Evolutionary conservation across 2,113 vertebrate species (phyloP).

Genomic region (Hassar affinis): DNA sequence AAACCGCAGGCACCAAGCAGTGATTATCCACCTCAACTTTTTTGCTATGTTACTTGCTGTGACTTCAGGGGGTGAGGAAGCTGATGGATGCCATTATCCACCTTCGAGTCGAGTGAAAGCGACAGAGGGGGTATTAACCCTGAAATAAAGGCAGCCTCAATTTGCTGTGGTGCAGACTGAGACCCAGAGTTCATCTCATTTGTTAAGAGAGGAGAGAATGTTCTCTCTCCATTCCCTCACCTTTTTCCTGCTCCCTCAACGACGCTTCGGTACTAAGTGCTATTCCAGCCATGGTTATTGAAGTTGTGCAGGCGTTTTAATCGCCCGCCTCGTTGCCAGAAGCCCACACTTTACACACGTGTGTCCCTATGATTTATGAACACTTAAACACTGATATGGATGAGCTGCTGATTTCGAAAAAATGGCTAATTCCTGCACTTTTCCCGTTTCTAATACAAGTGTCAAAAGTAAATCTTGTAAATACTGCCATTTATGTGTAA

Average conservation of each 20-base stretch:
- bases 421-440: neutral
- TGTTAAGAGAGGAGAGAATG: constrained; percentile 54
- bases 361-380: constrained; percentile 22
- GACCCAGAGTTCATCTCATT: constrained; percentile 69
- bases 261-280: constrained; percentile 58
- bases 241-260: constrained; percentile 53
- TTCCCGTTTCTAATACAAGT: neutral
- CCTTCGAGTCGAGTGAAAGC: constrained; percentile 56
- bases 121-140: constrained; percentile 60
- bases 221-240: constrained; percentile 54
- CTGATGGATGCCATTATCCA: constrained; percentile 63
- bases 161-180: constrained; percentile 59
- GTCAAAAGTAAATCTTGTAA: neutral
- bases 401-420: too few relatives aligned
- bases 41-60: constrained; percentile 61
- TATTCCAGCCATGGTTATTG: constrained; percentile 48
- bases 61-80: constrained; percentile 50
- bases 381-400: constrained; percentile 10
- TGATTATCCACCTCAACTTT: constrained; percentile 68
- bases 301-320: constrained; percentile 58
- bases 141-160: constrained; percentile 60
- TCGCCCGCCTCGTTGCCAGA: constrained; percentile 57
- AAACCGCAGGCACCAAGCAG: constrained; percentile 60
- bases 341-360: constrained; percentile 33
- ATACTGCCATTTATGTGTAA: neutral